These are phyloP conservation scores for Leucophora obtusa DNA, from an alignment of 2,888 invertebrate species.

Conservation along the genomic window DNA sequence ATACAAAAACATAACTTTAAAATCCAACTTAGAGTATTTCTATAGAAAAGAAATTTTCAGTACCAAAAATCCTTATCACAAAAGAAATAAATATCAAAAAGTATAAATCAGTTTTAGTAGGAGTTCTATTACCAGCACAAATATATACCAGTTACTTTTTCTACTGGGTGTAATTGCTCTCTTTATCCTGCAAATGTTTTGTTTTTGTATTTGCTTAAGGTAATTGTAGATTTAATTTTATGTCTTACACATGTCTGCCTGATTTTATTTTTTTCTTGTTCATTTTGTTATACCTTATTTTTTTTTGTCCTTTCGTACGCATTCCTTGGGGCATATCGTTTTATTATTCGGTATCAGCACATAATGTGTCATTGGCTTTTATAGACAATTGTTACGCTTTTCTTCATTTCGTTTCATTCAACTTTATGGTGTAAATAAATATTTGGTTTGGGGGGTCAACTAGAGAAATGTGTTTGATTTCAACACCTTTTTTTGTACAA, in stretches of 20 bases:
- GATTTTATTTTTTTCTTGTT: neutral
- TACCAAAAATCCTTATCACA: too few species aligned
- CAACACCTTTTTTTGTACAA: conserved; percentile 38
- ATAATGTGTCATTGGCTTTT: conserved; percentile 41
- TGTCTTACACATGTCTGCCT: conserved; percentile 22
- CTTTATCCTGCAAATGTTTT: neutral
- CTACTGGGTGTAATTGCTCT: too few species aligned
- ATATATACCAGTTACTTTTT: neutral
- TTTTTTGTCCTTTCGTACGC: conserved; percentile 19
- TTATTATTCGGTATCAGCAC: conserved; percentile 41
- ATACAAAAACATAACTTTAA: too few species aligned
- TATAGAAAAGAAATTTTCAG: too few species aligned
- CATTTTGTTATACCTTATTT: conserved; percentile 26
- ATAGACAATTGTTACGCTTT: conserved; percentile 42
- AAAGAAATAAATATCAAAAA: too few species aligned
- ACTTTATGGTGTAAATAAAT: conserved; percentile 45
- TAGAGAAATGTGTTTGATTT: conserved; percentile 26
- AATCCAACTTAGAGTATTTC: too few species aligned
- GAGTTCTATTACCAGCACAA: too few species aligned
- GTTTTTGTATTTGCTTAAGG: conserved; percentile 20
- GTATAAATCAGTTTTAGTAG: too few species aligned
- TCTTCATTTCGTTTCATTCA: conserved; percentile 29
- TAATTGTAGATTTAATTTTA: conserved; percentile 28
- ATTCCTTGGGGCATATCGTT: conserved; percentile 45
- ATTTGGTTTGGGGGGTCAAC: conserved; percentile 43